These are phyloP conservation scores for Pterois miles DNA, from an alignment of 2,797 vertebrate species.

Conservation along the genomic window DNA sequence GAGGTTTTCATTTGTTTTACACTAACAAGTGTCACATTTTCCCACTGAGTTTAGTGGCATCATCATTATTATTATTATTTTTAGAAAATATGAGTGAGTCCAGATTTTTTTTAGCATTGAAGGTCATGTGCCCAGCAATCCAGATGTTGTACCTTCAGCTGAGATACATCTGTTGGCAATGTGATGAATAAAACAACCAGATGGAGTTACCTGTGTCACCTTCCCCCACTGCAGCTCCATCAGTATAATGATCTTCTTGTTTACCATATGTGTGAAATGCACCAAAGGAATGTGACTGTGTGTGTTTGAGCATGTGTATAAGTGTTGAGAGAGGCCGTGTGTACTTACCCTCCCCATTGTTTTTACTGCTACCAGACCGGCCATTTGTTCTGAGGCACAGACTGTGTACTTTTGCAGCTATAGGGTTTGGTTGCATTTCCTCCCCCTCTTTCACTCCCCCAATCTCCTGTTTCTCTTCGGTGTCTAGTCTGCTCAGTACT, in stretches of 20 bases:
- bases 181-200: slow-evolving; percentile 57
- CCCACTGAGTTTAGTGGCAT: not conserved
- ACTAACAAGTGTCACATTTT: slow-evolving; percentile 18
- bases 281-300: slow-evolving; percentile 66
- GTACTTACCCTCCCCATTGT: slow-evolving; percentile 75
- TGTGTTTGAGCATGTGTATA: slow-evolving; percentile 47
- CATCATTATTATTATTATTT: not conserved
- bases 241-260: slow-evolving; percentile 70
- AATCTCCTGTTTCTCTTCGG: slow-evolving; percentile 48
- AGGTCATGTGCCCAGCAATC: slow-evolving; percentile 1
- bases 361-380: slow-evolving; percentile 74
- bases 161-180: slow-evolving; percentile 63
- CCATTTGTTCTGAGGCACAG: slow-evolving; percentile 72
- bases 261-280: slow-evolving; percentile 76
- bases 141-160: slow-evolving; percentile 63
- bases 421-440: slow-evolving; percentile 56
- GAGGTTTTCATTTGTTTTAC: slow-evolving; percentile 31
- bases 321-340: slow-evolving; percentile 68
- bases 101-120: slow-evolving; percentile 4
- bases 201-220: slow-evolving; percentile 67
- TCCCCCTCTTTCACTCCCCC: slow-evolving; percentile 16
- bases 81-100: not conserved
- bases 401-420: slow-evolving; percentile 65
- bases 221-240: slow-evolving; percentile 29
- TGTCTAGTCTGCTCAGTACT: slow-evolving; percentile 51